Conservation (phyloP, 2,797 vertebrate species). For the Oryzias dopingdopingensis region DNA sequence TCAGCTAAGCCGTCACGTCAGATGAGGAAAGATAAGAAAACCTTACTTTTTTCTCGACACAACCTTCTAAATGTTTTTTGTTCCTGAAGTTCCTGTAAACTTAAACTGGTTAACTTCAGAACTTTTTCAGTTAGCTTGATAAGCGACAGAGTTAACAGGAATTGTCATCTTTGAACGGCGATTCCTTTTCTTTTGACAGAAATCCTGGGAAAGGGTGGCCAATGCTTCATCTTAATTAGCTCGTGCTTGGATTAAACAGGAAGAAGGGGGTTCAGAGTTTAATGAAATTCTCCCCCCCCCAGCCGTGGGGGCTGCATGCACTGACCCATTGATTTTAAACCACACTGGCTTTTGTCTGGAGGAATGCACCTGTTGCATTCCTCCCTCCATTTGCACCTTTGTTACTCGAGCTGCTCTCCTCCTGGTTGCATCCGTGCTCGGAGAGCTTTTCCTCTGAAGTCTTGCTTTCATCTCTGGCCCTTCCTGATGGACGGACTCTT, state of each 20-base stretch:
- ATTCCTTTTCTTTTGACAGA: constrained; percentile 6
- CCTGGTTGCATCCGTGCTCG: too few relatives aligned
- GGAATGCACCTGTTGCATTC: constrained; percentile 21
- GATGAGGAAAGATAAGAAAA: constrained; percentile 11
- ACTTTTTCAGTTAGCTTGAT: too few relatives aligned
- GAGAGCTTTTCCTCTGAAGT: background rate
- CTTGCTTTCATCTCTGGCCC: constrained; percentile 9
- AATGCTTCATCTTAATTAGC: constrained; percentile 23
- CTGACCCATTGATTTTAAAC: constrained; percentile 39
- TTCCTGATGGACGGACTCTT: background rate
- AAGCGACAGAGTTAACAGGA: too few relatives aligned
- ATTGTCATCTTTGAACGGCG: background rate
- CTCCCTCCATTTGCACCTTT: constrained; percentile 2
- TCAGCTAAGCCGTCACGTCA: constrained; percentile 53
- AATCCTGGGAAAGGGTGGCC: background rate
- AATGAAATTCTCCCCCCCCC: constrained; percentile 20
- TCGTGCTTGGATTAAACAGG: constrained; percentile 12
- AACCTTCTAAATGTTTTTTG: constrained; percentile 2
- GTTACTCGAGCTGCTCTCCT: constrained; percentile 1
- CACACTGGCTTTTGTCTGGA: constrained; percentile 20
- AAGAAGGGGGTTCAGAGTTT: constrained; percentile 29
- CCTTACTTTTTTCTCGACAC: background rate
- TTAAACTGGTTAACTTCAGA: too few relatives aligned
- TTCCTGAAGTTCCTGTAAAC: background rate
- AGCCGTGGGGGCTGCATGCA: constrained; percentile 11